Evolutionary conservation across 2,797 vertebrate species (phyloP).

Genomic region (Morus bassanus): DNA sequence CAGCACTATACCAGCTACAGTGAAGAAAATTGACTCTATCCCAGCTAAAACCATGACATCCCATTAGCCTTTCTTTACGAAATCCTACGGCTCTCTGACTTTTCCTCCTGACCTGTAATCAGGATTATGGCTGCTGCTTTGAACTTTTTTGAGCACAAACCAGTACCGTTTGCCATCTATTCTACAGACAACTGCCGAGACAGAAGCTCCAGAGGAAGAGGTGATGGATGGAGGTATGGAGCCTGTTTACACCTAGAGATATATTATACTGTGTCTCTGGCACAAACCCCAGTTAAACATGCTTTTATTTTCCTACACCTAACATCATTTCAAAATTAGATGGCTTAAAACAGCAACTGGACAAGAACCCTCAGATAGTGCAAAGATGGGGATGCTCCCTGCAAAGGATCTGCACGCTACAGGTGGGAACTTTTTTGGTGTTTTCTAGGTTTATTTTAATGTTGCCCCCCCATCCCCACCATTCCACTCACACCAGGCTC

Average conservation of each 20-base stretch:
- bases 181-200: not conserved
- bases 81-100: not conserved
- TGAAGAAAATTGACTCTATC: too few species aligned
- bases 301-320: not conserved
- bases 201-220: not conserved
- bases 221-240: not conserved
- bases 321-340: not conserved
- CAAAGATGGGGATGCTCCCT: not conserved
- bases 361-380: not conserved
- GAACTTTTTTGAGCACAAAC: not conserved
- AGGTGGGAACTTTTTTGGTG: not conserved
- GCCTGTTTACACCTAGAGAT: not conserved
- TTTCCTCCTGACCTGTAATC: not conserved
- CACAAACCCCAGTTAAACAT: not conserved
- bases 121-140: not conserved
- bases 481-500: not conserved
- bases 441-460: not conserved
- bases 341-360: not conserved
- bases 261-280: not conserved
- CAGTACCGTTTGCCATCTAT: not conserved
- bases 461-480: too few species aligned
- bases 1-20: too few species aligned
- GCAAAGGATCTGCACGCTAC: too few species aligned
- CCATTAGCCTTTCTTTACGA: not conserved
- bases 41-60: too few species aligned